These are phyloP conservation scores for Ailuropoda melanoleuca DNA, from an alignment of 2,113 vertebrate genomes.

Conservation along the genomic window DNA sequence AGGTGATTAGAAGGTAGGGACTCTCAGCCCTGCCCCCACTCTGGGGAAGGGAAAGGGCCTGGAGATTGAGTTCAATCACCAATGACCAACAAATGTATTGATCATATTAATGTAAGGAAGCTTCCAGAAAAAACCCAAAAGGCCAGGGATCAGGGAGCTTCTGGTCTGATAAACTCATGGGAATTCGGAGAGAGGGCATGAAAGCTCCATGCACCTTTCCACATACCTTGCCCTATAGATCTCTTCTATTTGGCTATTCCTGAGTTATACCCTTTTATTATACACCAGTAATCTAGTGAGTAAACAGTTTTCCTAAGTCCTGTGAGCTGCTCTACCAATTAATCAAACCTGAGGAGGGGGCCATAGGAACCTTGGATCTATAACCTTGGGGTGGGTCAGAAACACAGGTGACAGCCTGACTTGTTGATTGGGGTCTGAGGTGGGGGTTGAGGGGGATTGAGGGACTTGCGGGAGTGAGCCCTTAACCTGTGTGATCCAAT, in stretches of 20 bases:
- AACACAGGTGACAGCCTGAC: neutral
- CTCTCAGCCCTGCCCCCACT: neutral
- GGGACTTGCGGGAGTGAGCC: neutral
- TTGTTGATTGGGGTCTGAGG: neutral
- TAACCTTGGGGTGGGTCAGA: neutral
- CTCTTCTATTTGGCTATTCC: neutral
- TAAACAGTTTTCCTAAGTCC: neutral
- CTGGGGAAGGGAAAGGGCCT: neutral
- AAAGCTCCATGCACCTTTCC: neutral
- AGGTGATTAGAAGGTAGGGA: neutral
- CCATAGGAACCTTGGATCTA: neutral
- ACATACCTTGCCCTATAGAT: neutral
- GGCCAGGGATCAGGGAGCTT: neutral
- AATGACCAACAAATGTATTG: neutral
- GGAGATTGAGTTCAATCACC: neutral
- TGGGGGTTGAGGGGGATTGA: neutral
- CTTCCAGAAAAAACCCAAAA: neutral
- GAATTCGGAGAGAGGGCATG: neutral
- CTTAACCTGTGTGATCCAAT: neutral
- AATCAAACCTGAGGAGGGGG: neutral
- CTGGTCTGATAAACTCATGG: neutral
- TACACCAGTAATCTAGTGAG: neutral
- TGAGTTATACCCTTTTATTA: neutral
- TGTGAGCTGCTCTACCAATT: neutral
- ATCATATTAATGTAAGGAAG: neutral